These are phyloP conservation scores for Crax fasciolata DNA, from an alignment of 2,797 vertebrate species.

Conservation along the genomic window DNA sequence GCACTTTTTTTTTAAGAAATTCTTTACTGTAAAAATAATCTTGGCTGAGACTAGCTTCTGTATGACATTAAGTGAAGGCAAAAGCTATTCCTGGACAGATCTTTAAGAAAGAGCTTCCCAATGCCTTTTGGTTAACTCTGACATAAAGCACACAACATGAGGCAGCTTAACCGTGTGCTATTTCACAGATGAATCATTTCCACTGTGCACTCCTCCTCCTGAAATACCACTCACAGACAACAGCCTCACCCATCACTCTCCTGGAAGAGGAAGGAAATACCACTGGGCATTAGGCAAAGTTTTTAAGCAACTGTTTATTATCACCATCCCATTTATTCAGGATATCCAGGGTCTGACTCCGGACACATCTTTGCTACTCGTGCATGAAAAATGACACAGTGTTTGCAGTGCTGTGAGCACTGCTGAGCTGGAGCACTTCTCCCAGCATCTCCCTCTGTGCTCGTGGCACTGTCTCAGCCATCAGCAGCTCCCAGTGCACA, in stretches of 20 bases:
- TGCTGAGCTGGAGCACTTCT: not conserved
- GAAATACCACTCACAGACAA: not conserved
- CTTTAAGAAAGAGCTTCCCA: not conserved
- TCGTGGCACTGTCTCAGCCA: no score
- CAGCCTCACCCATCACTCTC: not conserved
- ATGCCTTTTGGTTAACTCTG: not conserved
- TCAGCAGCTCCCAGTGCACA: not conserved
- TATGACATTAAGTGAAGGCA: not conserved
- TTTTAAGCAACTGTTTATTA: not conserved
- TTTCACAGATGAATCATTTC: not conserved
- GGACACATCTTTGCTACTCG: not conserved
- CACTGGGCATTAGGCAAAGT: not conserved
- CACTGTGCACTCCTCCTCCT: not conserved
- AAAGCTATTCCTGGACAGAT: not conserved
- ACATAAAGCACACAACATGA: not conserved
- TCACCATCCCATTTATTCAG: not conserved
- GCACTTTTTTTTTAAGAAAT: not conserved
- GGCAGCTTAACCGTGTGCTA: not conserved
- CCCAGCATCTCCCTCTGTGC: no score
- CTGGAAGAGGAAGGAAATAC: not conserved
- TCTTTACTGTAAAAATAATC: not conserved
- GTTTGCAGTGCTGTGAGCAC: not conserved
- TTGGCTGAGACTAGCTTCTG: not conserved
- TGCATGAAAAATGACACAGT: not conserved
- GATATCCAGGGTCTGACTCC: not conserved